phyloP scores from a whole-genome alignment of 2,888 invertebrate species.

The Tubulanus polymorphus region DNA sequence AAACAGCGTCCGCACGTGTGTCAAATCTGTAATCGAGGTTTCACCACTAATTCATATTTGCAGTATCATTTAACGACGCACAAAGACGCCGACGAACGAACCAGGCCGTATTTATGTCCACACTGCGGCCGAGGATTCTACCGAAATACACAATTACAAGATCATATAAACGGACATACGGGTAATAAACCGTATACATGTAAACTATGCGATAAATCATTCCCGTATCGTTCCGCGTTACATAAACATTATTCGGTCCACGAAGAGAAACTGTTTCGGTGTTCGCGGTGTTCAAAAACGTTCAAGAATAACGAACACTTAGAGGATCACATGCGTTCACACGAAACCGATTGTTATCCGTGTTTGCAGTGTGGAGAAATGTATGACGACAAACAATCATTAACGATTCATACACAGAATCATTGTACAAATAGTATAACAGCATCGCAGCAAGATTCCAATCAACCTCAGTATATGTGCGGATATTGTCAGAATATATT shows the following conservation, averaged over 20 bases:
- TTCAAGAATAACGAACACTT: background rate
- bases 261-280: background rate
- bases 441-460: background rate
- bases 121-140: background rate
- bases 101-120: background rate
- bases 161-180: background rate
- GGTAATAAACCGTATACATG: background rate
- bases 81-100: background rate
- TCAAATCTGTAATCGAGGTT: background rate
- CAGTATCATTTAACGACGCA: background rate
- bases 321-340: background rate
- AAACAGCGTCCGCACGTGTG: background rate
- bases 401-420: background rate
- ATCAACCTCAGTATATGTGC: conserved; percentile 6
- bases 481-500: conserved; percentile 13
- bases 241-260: background rate
- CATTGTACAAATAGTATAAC: no score
- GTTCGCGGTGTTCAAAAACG: background rate
- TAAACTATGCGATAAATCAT: background rate
- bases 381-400: background rate
- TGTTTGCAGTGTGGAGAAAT: background rate
- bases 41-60: background rate
- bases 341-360: background rate
- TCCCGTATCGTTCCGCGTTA: background rate
- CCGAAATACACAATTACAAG: background rate